These are phyloP conservation scores for Halictus rubicundus DNA, from an alignment of 1,140 invertebrate genomes.

Conservation along the genomic window DNA sequence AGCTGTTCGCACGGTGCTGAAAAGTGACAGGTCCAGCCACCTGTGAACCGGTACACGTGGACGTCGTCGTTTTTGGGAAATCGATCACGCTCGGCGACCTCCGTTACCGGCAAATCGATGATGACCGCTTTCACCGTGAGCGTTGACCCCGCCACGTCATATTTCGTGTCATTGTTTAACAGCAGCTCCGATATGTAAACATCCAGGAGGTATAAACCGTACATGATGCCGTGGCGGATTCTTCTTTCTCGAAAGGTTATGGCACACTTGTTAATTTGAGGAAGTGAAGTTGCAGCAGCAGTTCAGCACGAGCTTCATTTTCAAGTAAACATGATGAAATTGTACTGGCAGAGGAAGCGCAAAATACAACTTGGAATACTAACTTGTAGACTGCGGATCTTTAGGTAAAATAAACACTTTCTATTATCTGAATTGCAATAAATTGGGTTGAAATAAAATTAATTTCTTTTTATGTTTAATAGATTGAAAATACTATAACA, in stretches of 20 bases:
- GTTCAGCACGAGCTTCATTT: background rate
- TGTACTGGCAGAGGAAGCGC: too few relatives aligned
- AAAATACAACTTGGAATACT: too few relatives aligned
- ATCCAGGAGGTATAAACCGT: constrained; percentile 17
- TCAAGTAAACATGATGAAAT: background rate
- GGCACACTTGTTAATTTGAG: constrained; percentile 11
- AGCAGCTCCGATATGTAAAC: constrained; percentile 1
- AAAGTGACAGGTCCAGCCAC: constrained; percentile 17
- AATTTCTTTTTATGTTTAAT: too few relatives aligned
- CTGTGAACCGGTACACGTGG: constrained; percentile 6
- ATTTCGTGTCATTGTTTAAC: constrained; percentile 17
- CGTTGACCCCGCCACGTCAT: background rate
- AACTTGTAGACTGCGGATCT: too few relatives aligned
- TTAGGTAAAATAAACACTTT: too few relatives aligned
- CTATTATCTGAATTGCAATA: too few relatives aligned
- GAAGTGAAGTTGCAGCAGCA: constrained; percentile 11
- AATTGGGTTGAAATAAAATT: too few relatives aligned
- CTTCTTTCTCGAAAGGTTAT: constrained; percentile 2
- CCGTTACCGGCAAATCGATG: constrained; percentile 10
- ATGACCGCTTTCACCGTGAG: background rate
- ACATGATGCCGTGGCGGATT: background rate
- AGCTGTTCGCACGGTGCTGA: constrained; percentile 1
- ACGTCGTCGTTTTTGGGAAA: background rate
- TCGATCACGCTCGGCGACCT: background rate
- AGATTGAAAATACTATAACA: too few relatives aligned